These are phyloP conservation scores for Drosophila pullipes DNA, from an alignment of 2,888 invertebrate species.

Conservation along the genomic window DNA sequence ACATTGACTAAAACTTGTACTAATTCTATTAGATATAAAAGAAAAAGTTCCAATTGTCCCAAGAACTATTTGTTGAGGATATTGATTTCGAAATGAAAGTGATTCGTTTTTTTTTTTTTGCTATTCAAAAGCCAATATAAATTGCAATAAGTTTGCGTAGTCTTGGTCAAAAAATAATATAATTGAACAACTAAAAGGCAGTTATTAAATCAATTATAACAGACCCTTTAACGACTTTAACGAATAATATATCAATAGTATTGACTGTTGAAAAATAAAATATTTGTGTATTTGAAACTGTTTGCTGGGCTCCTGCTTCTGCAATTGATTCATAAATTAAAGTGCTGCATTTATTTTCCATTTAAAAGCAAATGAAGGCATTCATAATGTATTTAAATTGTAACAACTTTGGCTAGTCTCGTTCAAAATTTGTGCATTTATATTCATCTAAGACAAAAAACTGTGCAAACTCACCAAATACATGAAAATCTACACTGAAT, in stretches of 20 bases:
- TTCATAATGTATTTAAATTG: slow-evolving; percentile 20
- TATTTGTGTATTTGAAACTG: neutral
- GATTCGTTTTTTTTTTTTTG: neutral
- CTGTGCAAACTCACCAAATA: slow-evolving; percentile 3
- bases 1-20: neutral
- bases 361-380: slow-evolving; percentile 3
- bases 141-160: neutral
- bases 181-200: neutral
- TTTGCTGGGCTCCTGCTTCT: neutral
- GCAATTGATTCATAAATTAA: neutral
- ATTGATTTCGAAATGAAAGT: neutral
- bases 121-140: neutral
- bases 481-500: slow-evolving; percentile 47
- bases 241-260: neutral
- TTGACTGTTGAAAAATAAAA: neutral
- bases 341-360: neutral
- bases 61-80: neutral
- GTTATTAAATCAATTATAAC: neutral
- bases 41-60: neutral
- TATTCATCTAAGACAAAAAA: slow-evolving; percentile 47
- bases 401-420: slow-evolving; percentile 12
- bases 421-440: slow-evolving; percentile 49
- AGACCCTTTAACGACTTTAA: neutral
- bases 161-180: neutral
- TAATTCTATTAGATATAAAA: neutral